Base-by-base conservation (phyloP, 2,888 invertebrate species). In the Acrobasis consociella region DNA sequence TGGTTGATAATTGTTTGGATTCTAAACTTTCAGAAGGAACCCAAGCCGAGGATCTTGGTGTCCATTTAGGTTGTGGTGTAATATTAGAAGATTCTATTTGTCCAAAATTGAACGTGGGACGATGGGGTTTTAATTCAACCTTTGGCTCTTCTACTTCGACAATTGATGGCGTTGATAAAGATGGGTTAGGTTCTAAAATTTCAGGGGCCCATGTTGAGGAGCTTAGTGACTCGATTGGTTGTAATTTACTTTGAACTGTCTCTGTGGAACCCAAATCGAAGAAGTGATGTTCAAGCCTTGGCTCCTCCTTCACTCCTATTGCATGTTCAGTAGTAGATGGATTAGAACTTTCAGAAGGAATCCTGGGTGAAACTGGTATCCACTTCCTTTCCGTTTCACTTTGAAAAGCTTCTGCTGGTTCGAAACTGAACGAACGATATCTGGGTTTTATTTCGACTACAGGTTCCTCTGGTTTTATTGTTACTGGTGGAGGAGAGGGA, bases 401-500 rank as follows among this genome's bases (percentile, higher is more conserved):
- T 16, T 16, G 42, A 11, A 42, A 39, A 42, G 38, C 39, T 39
- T 56, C 55, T 56, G 42, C 22, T 15, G 15, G 3, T 46, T 17
- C 46, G 22, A 56, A 56, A 13, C 42, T 56, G 3, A 56, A 56
- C 2, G 42, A 13, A 9, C 39, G 39, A 17, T 15, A 17, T 22
- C 17, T 42, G 9, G 56, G 56, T 17, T 56, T 56, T 17, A 42
- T 56, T 56, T 56, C 56, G 17, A 42, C 56, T 2, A 42, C 42
- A 13, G 22, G 17, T 56, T 56, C 56, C 22, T 56, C 42, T 17
- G 56, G 3, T 22, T 11, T 42, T 9, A 46, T n/a, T 46, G 11
- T 42, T 42, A 9, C 13, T 56, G 42, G 13, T 13, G 22, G 8
- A 22, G 42, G 56, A 22, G 16, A 2, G 13, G 17, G 10, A 13